phyloP scores from a whole-genome alignment of 1,140 invertebrate genomes.

The Drosophila sp. region DNA sequence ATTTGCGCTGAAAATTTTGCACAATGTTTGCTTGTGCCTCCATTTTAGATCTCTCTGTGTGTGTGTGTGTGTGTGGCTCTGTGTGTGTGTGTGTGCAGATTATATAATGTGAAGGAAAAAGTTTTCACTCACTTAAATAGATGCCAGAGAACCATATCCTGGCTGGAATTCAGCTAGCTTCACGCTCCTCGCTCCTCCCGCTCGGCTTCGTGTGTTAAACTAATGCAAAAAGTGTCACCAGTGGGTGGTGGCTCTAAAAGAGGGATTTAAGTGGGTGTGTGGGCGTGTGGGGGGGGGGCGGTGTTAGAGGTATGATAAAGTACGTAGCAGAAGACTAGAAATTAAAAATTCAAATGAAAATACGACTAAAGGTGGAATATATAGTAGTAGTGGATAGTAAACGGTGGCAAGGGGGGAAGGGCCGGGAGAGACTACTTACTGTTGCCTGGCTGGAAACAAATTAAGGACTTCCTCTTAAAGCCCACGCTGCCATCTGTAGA shows the following conservation, averaged over 20 bases:
- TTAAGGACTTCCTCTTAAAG: conserved; percentile 66
- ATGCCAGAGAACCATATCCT: conserved; percentile 63
- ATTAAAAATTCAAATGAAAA: conserved; percentile 81
- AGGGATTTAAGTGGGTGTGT: background rate
- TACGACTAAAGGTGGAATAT: conserved; percentile 30
- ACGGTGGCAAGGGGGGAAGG: background rate
- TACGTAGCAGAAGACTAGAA: conserved; percentile 27
- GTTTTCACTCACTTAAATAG: conserved; percentile 77
- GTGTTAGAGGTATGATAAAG: conserved; percentile 3
- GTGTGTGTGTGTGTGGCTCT: conserved; percentile 5
- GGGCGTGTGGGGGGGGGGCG: background rate
- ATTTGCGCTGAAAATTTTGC: conserved; percentile 72
- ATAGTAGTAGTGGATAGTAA: background rate
- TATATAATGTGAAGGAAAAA: conserved; percentile 60
- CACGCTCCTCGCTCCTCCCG: background rate
- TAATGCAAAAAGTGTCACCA: conserved; percentile 72
- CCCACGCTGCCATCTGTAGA: conserved; percentile 1
- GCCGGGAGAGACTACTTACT: conserved; percentile 11
- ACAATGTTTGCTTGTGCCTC: conserved; percentile 62
- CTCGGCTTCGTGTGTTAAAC: conserved; percentile 57
- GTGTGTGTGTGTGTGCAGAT: conserved; percentile 33
- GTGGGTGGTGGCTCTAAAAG: conserved; percentile 4
- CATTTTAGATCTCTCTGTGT: conserved; percentile 20
- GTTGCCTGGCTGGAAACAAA: conserved; percentile 49
- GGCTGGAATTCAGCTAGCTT: conserved; percentile 34